These are phyloP conservation scores for Cosmia trapezina DNA, from an alignment of 2,888 invertebrate genomes.

Conservation along the genomic window DNA sequence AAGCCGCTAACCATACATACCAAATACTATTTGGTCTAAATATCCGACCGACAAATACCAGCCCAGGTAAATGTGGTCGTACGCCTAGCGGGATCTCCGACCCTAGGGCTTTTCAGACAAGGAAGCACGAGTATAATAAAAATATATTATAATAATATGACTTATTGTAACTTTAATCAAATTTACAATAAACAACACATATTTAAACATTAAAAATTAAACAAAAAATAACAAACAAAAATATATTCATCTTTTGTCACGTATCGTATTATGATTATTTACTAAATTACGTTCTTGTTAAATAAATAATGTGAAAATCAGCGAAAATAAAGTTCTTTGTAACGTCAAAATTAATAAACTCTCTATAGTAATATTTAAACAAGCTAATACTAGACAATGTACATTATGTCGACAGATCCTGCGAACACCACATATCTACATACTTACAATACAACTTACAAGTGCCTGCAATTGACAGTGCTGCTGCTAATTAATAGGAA, in stretches of 20 bases:
- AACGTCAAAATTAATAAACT: conserved; percentile 55
- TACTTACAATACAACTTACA: conserved; percentile 40
- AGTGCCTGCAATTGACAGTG: conserved; percentile 53
- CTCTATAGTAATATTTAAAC: conserved; percentile 63
- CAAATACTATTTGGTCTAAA: too few relatives aligned
- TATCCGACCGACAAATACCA: too few relatives aligned
- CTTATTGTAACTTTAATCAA: conserved; percentile 59
- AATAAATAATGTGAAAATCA: conserved; percentile 58
- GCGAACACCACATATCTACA: conserved; percentile 57
- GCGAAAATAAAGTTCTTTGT: conserved; percentile 52
- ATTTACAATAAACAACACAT: conserved; percentile 57
- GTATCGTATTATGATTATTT: conserved; percentile 10
- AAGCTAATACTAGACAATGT: conserved; percentile 73
- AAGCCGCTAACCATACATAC: too few relatives aligned
- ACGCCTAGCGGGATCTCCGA: too few relatives aligned
- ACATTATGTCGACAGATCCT: conserved; percentile 66
- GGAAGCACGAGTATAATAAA: neutral
- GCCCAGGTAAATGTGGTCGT: too few relatives aligned
- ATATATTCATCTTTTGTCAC: conserved; percentile 42
- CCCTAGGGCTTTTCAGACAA: too few relatives aligned
- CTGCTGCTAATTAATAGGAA: conserved; percentile 22
- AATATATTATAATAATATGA: conserved; percentile 23
- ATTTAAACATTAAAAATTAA: conserved; percentile 35
- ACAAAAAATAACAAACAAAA: conserved; percentile 58
- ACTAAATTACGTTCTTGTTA: conserved; percentile 37